Evolutionary conservation across 1,140 invertebrate species (phyloP), one percentile per base, ranked within the genome.

Genomic region (Amphibalanus amphitrite): DNA sequence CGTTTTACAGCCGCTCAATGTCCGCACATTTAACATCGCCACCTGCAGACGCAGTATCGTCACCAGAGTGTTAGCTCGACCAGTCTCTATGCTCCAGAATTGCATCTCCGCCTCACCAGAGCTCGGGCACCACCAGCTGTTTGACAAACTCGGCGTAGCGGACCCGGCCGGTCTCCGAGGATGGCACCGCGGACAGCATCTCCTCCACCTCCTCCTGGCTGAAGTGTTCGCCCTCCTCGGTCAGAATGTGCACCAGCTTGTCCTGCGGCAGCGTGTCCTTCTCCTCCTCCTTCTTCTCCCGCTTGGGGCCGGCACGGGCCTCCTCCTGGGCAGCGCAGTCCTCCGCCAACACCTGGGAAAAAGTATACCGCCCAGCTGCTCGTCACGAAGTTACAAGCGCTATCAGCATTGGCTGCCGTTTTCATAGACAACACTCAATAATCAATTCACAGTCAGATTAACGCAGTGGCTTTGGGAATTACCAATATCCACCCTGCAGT

Each of bases 161-260:
- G 23, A 65, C 64, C 20, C 26, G 64, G 6, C 6, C 64, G 10
- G 64, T 10, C 6, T 65, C 23, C 10, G 20, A n/a, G 64, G 20
- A 8, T 25, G 64, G 20, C 64, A 65, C 23, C 64, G n/a, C 64
- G 64, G 64, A 65, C 64, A 65, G n/a, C 64, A 65, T 65, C 20
- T 65, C 64, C 26, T 65, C 64, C 64, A 65, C 64, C 64, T 65
- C 64, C 64, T 65, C 64, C 64, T 65, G 23, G 64, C 64, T 65
- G 64, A 65, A 65, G 26, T 65, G 64, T 25, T 65, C 64, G 20
- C 64, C 64, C 64, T 65, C 23, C 20, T 65, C 64, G 3, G 64
- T 65, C 64, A 65, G 26, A n/a, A 65, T 23, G 26, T 26, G 64
- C 64, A 65, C 64, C 64, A 65, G 64, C 64, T n/a, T 65, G 64